Conservation (phyloP, 2,797 vertebrate species). For the Notamacropus eugenii region DNA sequence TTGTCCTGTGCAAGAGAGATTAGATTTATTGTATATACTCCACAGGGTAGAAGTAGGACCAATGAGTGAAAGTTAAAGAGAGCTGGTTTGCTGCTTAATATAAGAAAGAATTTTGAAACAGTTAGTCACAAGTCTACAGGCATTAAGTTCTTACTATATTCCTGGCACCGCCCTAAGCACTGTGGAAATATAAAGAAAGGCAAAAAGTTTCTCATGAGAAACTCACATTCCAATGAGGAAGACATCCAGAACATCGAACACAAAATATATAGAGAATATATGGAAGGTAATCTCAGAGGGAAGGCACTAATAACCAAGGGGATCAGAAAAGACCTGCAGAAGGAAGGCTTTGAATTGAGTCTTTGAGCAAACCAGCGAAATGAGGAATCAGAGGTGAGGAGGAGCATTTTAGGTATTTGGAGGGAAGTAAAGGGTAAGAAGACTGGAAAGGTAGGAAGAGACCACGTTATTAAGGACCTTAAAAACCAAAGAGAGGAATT, state of each 20-base stretch:
- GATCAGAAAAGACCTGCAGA: not conserved
- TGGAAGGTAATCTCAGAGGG: not conserved
- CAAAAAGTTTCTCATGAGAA: not conserved
- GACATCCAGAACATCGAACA: not conserved
- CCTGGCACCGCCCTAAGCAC: too few relatives aligned
- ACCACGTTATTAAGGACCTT: not conserved
- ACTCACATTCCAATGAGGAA: not conserved
- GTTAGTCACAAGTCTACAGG: not conserved
- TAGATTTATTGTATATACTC: not conserved
- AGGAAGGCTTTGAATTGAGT: not conserved
- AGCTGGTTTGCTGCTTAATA: not conserved
- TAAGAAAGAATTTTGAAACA: not conserved
- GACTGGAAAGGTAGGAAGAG: not conserved
- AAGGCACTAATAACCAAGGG: not conserved
- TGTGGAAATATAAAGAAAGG: not conserved
- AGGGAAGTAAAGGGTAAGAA: not conserved
- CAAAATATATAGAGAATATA: not conserved
- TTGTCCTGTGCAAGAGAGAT: not conserved
- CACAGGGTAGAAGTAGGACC: not conserved
- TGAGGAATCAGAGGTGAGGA: not conserved
- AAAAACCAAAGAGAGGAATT: not conserved
- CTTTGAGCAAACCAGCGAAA: not conserved
- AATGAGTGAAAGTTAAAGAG: not conserved
- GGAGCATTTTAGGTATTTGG: not conserved
- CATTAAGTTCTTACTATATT: not conserved